phyloP scores from a whole-genome alignment of 2,888 invertebrate genomes.

The Plagodis dolabraria region DNA sequence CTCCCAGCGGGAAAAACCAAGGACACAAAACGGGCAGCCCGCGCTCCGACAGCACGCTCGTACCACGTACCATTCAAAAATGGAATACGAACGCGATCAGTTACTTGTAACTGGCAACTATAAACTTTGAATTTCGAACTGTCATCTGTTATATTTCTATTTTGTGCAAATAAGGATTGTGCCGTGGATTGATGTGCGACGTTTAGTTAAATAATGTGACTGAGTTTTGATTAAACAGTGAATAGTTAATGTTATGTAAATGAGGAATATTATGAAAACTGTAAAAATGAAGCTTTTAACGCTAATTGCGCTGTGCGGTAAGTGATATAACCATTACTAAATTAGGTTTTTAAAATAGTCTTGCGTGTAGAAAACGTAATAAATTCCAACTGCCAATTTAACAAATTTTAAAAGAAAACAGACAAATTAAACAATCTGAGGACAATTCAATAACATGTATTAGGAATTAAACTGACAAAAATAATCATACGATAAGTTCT shows the following conservation, averaged over 20 bases:
- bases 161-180: constrained; percentile 35
- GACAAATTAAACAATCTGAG: too few relatives aligned
- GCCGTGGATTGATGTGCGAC: constrained; percentile 36
- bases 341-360: too few relatives aligned
- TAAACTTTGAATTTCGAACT: constrained; percentile 40
- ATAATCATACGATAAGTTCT: too few relatives aligned
- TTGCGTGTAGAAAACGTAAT: too few relatives aligned
- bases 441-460: too few relatives aligned
- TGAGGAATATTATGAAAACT: constrained; percentile 49
- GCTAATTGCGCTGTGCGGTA: constrained; percentile 72
- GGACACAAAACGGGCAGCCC: constrained; percentile 69
- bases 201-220: constrained; percentile 54
- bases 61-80: constrained; percentile 51
- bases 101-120: constrained; percentile 55
- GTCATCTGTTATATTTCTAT: neutral
- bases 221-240: constrained; percentile 40
- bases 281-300: constrained; percentile 72
- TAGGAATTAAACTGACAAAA: too few relatives aligned
- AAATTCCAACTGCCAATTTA: too few relatives aligned
- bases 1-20: constrained; percentile 76
- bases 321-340: constrained; percentile 43
- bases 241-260: constrained; percentile 44
- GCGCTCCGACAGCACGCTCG: constrained; percentile 56
- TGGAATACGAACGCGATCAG: constrained; percentile 65
- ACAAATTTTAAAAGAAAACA: too few relatives aligned